Conservation (phyloP, 2,888 invertebrate species). For the Tipula vernalis region DNA sequence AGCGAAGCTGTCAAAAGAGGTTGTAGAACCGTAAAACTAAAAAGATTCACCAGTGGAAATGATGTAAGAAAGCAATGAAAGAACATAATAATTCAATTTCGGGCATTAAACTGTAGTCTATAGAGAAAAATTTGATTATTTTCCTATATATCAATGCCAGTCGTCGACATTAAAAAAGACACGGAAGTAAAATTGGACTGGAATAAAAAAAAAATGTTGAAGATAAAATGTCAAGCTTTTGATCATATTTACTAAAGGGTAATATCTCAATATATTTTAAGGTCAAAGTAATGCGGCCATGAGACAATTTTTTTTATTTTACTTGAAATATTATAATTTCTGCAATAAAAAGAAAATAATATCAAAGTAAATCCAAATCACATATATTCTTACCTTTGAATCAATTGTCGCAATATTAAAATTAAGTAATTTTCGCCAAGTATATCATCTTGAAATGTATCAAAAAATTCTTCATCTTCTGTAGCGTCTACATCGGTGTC, state of each 20-base stretch:
- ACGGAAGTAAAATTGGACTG: background rate
- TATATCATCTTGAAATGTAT: constrained; percentile 1
- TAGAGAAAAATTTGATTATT: background rate
- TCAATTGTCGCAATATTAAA: background rate
- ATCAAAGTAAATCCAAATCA: background rate
- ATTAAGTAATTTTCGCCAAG: constrained; percentile 8
- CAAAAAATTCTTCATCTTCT: constrained; percentile 8
- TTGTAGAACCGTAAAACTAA: background rate
- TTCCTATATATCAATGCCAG: background rate
- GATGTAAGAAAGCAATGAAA: background rate
- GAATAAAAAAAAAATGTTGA: background rate
- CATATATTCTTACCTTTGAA: constrained; percentile 6
- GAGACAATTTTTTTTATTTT: background rate
- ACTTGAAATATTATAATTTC: background rate
- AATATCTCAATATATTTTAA: background rate
- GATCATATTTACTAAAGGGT: background rate
- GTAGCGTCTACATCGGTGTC: constrained; percentile 4
- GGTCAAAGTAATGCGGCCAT: background rate
- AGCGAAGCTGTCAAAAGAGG: background rate
- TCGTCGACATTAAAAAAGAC: background rate
- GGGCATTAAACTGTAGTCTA: background rate
- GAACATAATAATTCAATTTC: background rate
- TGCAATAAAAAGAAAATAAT: background rate
- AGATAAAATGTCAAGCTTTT: background rate
- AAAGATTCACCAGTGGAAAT: background rate